phyloP scores from a whole-genome alignment of 2,113 vertebrate species.

The Hystrix cristata region DNA sequence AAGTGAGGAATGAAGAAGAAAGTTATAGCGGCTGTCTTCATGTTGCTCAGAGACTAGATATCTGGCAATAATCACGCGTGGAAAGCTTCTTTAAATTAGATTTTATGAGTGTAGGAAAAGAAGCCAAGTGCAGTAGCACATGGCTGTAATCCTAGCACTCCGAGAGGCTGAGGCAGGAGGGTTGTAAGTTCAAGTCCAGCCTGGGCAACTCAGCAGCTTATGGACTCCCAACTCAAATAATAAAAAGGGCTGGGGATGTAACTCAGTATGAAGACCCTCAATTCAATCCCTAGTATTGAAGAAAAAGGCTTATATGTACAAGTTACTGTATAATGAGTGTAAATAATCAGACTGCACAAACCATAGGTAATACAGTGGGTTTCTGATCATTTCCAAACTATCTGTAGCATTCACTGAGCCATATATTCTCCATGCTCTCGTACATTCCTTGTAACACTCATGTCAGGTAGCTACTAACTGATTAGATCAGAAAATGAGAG shows the following conservation, averaged over 20 bases:
- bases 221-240: neutral
- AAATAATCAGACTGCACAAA: neutral
- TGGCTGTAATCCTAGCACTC: neutral
- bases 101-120: neutral
- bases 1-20: neutral
- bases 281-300: neutral
- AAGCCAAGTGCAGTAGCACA: neutral
- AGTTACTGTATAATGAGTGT: neutral
- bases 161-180: neutral
- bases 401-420: neutral
- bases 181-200: neutral
- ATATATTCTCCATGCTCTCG: neutral
- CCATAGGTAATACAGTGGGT: neutral
- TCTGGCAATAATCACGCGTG: neutral
- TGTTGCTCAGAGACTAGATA: neutral
- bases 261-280: neutral
- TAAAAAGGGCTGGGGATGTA: neutral
- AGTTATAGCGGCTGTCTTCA: neutral
- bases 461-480: fast-evolving
- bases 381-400: neutral
- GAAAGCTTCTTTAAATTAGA: neutral
- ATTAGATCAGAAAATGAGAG: neutral
- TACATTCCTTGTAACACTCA: neutral
- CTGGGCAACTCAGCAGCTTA: neutral
- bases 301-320: neutral